Evolutionary conservation across 37 sponge, comb jelly and placozoan genomes (phyloP), one percentile per base, ranked within the genome.

Genomic region (Tethya wilhelma): DNA sequence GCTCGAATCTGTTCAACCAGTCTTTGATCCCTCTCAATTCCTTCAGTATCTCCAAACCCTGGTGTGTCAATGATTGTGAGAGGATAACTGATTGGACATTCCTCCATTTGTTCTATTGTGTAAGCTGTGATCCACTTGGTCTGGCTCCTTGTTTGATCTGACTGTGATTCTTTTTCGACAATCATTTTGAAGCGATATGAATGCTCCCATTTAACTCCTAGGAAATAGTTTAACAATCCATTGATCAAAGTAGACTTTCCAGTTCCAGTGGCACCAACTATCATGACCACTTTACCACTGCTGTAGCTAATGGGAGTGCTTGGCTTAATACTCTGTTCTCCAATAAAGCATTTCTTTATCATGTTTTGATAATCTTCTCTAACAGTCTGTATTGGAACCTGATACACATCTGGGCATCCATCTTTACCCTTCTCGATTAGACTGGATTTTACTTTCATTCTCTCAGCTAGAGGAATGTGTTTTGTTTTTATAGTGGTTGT

Each of bases 221-320:
- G 45, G 37, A 88, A n/a, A 73, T 84, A 92, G 38, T 92, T 92
- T 45, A 55, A 77, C 56, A 92, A 75, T 20, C 85, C 89, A 77
- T 92, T 87, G 69, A 92, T 88, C 22, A 92, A 66, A 11, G 93
- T 87, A n/a, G 59, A 88, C 64, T 92, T 92, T 1, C 93, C 93
- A 6, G 89, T 85, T 25, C 93, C 93, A 46, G 93, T 88, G 12
- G 93, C 93, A 20, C 93, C 93, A 17, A 92, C 81, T 23, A 92
- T 53, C 93, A 92, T 84, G 28, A 92, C 32, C 3, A 92, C 89
- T 29, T 79, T 87, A n/a, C n/a, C n/a, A n/a, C n/a, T n/a, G n/a
- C n/a, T n/a, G n/a, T n/a, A n/a, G n/a, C n/a, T n/a, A n/a, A n/a
- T n/a, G n/a, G n/a, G n/a, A n/a, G n/a, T n/a, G n/a, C n/a, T n/a